A percentile compares a stretch with the other conserved stretches of the same genome.
Conservation (phyloP, 2,113 vertebrate species). For the Zosterops hypoxanthus region DNA sequence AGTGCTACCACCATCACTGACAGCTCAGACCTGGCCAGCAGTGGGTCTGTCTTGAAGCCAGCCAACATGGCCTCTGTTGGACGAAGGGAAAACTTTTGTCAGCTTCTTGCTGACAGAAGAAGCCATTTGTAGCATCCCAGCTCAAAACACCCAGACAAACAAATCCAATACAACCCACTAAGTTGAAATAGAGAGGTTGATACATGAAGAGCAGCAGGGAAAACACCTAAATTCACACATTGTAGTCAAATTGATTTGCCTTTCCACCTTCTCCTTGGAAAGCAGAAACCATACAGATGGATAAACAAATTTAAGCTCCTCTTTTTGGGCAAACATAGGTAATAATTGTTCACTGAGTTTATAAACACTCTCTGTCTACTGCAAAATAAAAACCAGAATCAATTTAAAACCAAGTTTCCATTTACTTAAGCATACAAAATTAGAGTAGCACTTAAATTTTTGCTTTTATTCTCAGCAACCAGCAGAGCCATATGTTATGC, state of each 20-base stretch:
- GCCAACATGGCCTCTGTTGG: fast-evolving
- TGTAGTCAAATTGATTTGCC: not conserved
- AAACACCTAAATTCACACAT: not conserved
- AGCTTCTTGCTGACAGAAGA: not conserved
- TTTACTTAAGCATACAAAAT: not conserved
- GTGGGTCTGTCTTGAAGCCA: not conserved
- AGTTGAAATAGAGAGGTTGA: not conserved
- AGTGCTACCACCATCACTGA: not conserved
- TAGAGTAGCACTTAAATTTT: not conserved
- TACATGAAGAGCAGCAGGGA: not conserved
- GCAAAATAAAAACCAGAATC: not conserved
- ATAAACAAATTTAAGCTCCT: not conserved
- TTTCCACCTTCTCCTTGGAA: not conserved
- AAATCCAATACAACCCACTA: not conserved
- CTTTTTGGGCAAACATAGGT: not conserved
- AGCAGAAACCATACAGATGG: not conserved
- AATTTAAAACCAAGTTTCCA: not conserved
- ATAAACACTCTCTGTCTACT: not conserved
- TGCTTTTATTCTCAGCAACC: not conserved
- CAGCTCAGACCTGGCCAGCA: not conserved
- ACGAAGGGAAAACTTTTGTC: not conserved
- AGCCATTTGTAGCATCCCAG: not conserved
- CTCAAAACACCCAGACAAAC: not conserved
- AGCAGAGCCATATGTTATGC: not conserved
- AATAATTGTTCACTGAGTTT: not conserved